These are phyloP conservation scores for Smittia aterrima DNA, from an alignment of 2,888 invertebrate genomes.

Conservation along the genomic window DNA sequence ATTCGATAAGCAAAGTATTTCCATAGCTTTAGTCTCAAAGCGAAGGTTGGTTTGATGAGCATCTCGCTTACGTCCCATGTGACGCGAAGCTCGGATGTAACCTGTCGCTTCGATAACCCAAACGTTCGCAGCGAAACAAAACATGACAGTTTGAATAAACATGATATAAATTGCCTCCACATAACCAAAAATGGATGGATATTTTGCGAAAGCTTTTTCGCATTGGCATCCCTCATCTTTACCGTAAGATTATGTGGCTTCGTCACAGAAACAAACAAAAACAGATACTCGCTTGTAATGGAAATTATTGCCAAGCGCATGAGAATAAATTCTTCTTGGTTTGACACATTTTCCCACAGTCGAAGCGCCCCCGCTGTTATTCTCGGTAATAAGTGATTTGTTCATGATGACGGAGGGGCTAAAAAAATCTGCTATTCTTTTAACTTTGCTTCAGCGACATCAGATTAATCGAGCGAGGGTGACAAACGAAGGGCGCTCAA, in stretches of 20 bases:
- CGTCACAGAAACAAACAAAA: too few relatives aligned
- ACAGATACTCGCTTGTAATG: too few relatives aligned
- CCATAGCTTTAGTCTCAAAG: too few relatives aligned
- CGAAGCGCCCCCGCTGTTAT: not conserved
- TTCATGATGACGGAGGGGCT: not conserved
- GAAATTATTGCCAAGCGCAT: not conserved
- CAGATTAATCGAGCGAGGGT: not conserved
- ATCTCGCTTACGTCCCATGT: too few relatives aligned
- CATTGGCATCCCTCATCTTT: not conserved
- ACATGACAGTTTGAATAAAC: not conserved
- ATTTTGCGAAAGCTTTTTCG: not conserved
- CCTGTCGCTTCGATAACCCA: not conserved
- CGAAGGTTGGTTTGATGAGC: too few relatives aligned
- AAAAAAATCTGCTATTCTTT: too few relatives aligned
- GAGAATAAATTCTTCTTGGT: not conserved
- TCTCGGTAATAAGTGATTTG: not conserved
- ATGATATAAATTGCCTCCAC: not conserved
- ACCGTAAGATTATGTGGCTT: too few relatives aligned
- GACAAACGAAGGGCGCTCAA: not conserved
- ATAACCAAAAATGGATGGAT: not conserved
- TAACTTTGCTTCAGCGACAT: not conserved
- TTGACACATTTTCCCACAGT: conserved; percentile 8
- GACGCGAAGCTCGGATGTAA: not conserved
- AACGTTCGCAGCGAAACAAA: not conserved
- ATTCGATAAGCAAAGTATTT: too few relatives aligned